Evolutionary conservation across 2,797 vertebrate species (phyloP), one percentile per base, ranked within the genome.

Genomic region (Acanthiza pusilla): DNA sequence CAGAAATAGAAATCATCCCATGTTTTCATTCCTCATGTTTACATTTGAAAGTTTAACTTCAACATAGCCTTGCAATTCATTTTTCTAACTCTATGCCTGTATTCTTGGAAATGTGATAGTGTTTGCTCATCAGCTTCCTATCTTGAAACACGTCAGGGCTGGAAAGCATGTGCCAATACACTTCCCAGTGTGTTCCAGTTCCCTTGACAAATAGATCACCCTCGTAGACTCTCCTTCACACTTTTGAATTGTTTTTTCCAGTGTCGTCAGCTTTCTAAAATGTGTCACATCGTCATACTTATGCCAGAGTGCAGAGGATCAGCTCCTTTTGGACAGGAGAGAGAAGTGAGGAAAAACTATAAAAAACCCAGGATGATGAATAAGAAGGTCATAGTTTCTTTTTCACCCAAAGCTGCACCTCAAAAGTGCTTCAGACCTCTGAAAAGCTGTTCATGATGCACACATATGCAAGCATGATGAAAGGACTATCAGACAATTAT

Each of bases 61-160:
- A 85, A 40, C 13, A 40, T 29, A 65, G 32, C 40, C 43, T 79
- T 68, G 13, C 32, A 66, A 87, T 29, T 82, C 13, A 65, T 68
- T 91, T 86, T 84, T 85, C 65, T 93, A 82, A 86, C 42, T 67
- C 21, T 34, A 0, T 50, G 15, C 50, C 70, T 60, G 34, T 84
- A 66, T 70, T 73, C 70, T 76, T 87, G 78, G 71, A 92, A 68
- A 91, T 80, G 54, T 0, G 48, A 81, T 54, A 89, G 57, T 4
- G 30, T 77, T 94, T 72, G 66, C 72, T 95, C 92, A 83, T 92
- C 91, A 83, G 70, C 84, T 92, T 57, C 81, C 83, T 96, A 82
- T 95, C 88, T 89, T 22, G 3, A 74, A 94, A 79, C 65, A 91
- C 5, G 23, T 93, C 74, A 82, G 63, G 62, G 63, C 40, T 86